These are phyloP conservation scores for Leucophora obtusa DNA, from an alignment of 2,888 invertebrate species.

Conservation along the genomic window DNA sequence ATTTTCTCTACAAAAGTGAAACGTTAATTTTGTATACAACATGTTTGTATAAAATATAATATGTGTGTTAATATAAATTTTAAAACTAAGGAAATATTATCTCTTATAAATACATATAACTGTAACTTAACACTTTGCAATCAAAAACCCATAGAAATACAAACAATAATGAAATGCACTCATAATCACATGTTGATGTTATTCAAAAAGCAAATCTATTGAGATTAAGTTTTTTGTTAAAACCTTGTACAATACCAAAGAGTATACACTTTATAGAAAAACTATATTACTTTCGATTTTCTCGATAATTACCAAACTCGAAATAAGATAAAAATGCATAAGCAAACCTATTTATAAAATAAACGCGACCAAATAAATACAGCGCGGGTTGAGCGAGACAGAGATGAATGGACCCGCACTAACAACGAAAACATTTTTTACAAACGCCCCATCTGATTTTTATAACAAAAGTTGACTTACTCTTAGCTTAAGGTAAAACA, in stretches of 20 bases:
- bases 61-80: neutral
- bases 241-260: neutral
- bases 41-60: neutral
- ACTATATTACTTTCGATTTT: too few relatives aligned
- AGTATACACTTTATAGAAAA: too few relatives aligned
- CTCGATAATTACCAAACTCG: too few relatives aligned
- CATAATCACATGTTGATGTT: slow-evolving; percentile 13
- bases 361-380: too few relatives aligned
- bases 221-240: slow-evolving; percentile 10
- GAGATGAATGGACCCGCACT: too few relatives aligned
- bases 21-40: too few relatives aligned
- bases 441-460: neutral
- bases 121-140: slow-evolving; percentile 42
- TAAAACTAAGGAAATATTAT: slow-evolving; percentile 25
- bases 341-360: too few relatives aligned
- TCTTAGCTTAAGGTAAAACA: too few relatives aligned
- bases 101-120: neutral
- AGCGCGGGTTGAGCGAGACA: too few relatives aligned
- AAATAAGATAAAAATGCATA: too few relatives aligned
- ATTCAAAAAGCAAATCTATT: slow-evolving; percentile 10
- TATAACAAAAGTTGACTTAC: neutral
- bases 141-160: slow-evolving; percentile 49
- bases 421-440: too few relatives aligned
- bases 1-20: too few relatives aligned
- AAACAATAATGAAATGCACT: slow-evolving; percentile 37